Conservation (phyloP, 1,140 invertebrate genomes). For the Acyrthosiphon pisum region DNA sequence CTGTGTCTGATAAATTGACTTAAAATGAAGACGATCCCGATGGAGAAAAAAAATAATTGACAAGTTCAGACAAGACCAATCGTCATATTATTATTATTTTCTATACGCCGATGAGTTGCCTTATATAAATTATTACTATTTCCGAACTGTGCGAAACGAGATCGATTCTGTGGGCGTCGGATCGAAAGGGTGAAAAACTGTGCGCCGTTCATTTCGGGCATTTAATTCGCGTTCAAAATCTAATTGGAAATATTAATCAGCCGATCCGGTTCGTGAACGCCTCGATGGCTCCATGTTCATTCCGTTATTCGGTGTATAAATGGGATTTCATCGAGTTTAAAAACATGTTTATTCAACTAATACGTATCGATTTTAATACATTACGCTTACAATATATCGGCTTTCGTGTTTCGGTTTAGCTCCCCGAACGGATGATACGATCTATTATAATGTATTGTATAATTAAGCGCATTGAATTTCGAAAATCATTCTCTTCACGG, state of each 20-base stretch:
- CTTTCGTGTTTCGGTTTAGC: background rate
- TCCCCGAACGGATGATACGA: background rate
- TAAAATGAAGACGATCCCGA: background rate
- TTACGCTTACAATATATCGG: background rate
- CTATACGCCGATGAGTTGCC: background rate
- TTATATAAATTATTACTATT: background rate
- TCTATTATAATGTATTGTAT: background rate
- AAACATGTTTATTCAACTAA: background rate
- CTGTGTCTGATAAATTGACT: background rate
- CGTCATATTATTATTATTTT: background rate
- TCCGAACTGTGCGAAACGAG: background rate
- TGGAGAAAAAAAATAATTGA: background rate
- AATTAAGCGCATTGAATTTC: background rate
- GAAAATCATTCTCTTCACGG: background rate
- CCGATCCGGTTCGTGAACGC: background rate
- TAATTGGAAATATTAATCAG: constrained; percentile 13
- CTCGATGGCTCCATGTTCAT: background rate
- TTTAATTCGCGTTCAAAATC: background rate
- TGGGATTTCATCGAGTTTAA: background rate
- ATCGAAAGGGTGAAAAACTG: background rate
- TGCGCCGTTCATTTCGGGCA: background rate
- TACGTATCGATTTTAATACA: background rate
- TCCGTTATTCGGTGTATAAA: background rate
- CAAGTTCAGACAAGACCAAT: background rate
- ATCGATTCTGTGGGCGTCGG: background rate